Conservation (phyloP, 2,113 vertebrate species). For the Poicephalus gulielmi region DNA sequence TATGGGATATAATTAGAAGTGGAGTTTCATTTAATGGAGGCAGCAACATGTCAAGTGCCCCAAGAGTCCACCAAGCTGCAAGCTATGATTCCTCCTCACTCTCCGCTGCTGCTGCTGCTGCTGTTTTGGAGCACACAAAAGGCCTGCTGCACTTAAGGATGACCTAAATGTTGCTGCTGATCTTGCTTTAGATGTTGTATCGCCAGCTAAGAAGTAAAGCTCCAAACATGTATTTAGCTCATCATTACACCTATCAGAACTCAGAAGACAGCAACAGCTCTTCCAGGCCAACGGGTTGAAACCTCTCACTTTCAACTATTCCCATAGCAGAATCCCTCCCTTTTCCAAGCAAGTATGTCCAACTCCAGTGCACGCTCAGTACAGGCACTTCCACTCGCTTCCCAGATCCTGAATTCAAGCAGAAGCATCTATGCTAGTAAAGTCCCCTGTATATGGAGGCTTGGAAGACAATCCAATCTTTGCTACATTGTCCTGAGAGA, state of each 20-base stretch:
- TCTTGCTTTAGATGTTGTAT: neutral
- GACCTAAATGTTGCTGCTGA: neutral
- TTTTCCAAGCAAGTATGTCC: neutral
- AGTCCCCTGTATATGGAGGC: neutral
- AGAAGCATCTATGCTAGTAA: neutral
- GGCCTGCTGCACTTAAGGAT: neutral
- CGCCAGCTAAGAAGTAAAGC: neutral
- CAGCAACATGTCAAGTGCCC: neutral
- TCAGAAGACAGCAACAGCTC: neutral
- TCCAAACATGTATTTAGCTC: neutral
- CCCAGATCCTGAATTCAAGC: neutral
- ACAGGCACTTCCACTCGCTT: neutral
- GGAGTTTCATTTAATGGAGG: constrained; percentile 47
- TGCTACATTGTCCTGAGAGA: neutral
- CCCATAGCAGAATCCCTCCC: neutral
- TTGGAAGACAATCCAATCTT: neutral
- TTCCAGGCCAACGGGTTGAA: neutral
- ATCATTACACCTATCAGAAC: neutral
- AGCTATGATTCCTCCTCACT: neutral
- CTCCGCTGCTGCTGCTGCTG: neutral
- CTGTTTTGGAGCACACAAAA: neutral
- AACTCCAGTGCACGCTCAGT: neutral
- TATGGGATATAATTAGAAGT: constrained; percentile 61
- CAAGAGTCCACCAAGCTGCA: constrained; percentile 6
- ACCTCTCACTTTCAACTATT: neutral